Evolutionary conservation across 2,113 vertebrate species (phyloP).

Genomic region (Leucosticte australis): DNA sequence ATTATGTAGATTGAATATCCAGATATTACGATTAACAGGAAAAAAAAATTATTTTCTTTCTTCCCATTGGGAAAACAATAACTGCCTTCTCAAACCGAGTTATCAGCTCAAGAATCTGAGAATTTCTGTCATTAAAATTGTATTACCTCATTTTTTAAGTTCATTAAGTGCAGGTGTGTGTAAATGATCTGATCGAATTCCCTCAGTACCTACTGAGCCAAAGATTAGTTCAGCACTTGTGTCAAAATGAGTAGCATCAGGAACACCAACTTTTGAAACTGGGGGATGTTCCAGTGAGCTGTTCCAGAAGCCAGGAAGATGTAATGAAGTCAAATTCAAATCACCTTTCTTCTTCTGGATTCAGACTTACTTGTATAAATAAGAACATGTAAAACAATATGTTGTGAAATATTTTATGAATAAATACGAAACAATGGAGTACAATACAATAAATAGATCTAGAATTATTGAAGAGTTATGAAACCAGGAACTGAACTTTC

Average conservation of each 20-base stretch:
- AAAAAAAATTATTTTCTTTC: neutral
- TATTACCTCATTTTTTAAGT: neutral
- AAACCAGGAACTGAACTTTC: neutral
- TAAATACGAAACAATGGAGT: neutral
- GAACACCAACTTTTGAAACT: neutral
- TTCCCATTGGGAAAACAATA: neutral
- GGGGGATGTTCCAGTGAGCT: neutral
- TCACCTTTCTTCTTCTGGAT: neutral
- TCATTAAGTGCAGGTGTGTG: neutral
- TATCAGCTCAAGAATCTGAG: constrained; percentile 25
- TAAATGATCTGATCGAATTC: constrained; percentile 1
- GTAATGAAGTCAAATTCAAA: neutral
- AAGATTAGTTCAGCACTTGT: neutral
- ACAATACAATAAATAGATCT: neutral
- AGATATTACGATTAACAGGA: neutral
- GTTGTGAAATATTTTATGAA: neutral
- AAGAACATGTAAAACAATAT: neutral
- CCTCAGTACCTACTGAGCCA: neutral
- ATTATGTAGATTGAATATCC: neutral
- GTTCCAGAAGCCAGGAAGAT: neutral
- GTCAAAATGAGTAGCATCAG: neutral
- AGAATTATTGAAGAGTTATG: neutral
- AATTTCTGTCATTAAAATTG: neutral
- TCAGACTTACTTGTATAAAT: neutral
- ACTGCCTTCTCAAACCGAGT: neutral